Conservation (phyloP, 2,888 invertebrate species). For the Sthenelais limicola region DNA sequence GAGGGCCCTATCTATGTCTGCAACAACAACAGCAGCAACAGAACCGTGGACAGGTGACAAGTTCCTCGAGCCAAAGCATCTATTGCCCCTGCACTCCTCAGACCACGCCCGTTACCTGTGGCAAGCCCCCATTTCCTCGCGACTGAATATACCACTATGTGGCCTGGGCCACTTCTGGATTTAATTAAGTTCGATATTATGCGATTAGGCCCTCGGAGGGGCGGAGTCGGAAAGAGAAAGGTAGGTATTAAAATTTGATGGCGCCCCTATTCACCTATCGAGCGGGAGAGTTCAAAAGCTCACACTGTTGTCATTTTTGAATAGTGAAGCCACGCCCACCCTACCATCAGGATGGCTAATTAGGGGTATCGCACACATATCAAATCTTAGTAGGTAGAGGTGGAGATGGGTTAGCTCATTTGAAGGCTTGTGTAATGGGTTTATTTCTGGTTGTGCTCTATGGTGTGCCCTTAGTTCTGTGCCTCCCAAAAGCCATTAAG, state of each 20-base stretch:
- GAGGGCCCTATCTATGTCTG: too few species aligned
- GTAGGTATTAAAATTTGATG: background rate
- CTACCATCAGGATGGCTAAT: constrained; percentile 19
- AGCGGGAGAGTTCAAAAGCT: constrained; percentile 20
- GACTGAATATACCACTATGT: constrained; percentile 28
- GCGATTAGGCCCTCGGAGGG: constrained; percentile 18
- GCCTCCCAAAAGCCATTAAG: too few species aligned
- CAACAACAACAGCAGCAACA: background rate
- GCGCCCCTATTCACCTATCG: constrained; percentile 10
- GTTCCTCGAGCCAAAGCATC: too few species aligned
- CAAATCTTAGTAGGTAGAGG: too few species aligned
- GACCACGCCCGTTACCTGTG: too few species aligned
- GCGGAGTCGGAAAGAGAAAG: constrained; percentile 20
- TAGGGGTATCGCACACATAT: constrained; percentile 7
- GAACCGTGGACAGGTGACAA: background rate
- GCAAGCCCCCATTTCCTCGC: too few species aligned
- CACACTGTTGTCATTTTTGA: constrained; percentile 3
- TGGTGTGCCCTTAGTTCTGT: too few species aligned
- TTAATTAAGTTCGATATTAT: constrained; percentile 34
- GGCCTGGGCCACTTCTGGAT: constrained; percentile 1
- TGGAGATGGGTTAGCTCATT: too few species aligned
- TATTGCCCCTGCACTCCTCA: too few species aligned
- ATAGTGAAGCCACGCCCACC: constrained; percentile 6
- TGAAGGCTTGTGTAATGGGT: too few species aligned
- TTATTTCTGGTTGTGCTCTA: too few species aligned